A percentile compares a stretch with the other conserved stretches of the same genome.
These are phyloP conservation scores for Steinernema feltiae DNA, from an alignment of 1,140 invertebrate genomes.

Conservation along the genomic window DNA sequence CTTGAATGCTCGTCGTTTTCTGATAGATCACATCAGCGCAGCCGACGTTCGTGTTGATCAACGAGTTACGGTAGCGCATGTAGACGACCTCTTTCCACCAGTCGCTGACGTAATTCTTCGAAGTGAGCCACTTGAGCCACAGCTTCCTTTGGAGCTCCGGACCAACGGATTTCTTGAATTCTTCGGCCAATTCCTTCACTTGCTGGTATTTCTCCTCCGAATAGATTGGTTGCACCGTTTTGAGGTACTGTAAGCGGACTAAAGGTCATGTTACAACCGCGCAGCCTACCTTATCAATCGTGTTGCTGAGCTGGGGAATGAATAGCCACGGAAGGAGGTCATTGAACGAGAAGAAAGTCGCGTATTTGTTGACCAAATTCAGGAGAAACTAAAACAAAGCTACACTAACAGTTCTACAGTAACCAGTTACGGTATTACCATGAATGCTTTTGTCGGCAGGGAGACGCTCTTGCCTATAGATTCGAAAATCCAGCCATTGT, in stretches of 20 bases:
- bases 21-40: slow-evolving; percentile 40
- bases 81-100: slow-evolving; percentile 48
- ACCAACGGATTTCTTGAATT: slow-evolving; percentile 82
- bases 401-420: slow-evolving; percentile 10
- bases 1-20: slow-evolving; percentile 39
- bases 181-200: slow-evolving; percentile 75
- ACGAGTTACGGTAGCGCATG: slow-evolving; percentile 38
- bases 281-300: slow-evolving; percentile 24
- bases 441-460: slow-evolving; percentile 35
- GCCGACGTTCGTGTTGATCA: slow-evolving; percentile 41
- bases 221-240: slow-evolving; percentile 77
- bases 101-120: slow-evolving; percentile 42
- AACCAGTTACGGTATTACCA: too few relatives aligned
- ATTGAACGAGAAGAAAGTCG: slow-evolving; percentile 35
- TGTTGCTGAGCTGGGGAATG: slow-evolving; percentile 33
- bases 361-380: slow-evolving; percentile 26
- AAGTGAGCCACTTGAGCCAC: slow-evolving; percentile 69
- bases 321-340: slow-evolving; percentile 38
- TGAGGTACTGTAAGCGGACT: slow-evolving; percentile 66
- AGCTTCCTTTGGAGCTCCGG: slow-evolving; percentile 85
- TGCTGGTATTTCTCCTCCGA: slow-evolving; percentile 71
- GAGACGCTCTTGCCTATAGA: slow-evolving; percentile 36
- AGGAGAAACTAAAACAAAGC: slow-evolving; percentile 24
- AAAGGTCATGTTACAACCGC: slow-evolving; percentile 5
- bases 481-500: slow-evolving; percentile 41